Conservation (phyloP, 2,888 invertebrate species). For the Limenitis camilla region DNA sequence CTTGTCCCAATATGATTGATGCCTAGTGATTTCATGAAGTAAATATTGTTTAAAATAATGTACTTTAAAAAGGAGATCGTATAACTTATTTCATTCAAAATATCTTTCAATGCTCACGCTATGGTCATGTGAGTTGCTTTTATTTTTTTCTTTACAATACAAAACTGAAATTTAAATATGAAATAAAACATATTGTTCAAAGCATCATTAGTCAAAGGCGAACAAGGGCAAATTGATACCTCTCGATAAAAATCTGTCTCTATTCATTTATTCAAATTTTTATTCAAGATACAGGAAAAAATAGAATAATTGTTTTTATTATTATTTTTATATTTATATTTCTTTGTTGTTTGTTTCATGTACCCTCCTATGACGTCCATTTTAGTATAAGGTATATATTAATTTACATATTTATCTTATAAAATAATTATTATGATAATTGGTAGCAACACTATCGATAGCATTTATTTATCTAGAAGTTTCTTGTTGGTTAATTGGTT, state of each 20-base stretch:
- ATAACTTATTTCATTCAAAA: not conserved
- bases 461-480: no score
- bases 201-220: not conserved
- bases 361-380: slow-evolving; percentile 58
- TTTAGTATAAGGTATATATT: slow-evolving; percentile 65
- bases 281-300: not conserved
- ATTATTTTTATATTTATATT: slow-evolving; percentile 26
- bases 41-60: no score
- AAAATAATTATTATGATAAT: no score
- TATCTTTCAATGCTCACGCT: no score
- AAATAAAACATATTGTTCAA: not conserved
- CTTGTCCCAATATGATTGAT: no score
- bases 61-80: no score
- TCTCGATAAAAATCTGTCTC: not conserved
- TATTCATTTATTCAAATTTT: not conserved
- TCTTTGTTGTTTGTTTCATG: slow-evolving; percentile 68
- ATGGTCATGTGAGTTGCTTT: not conserved
- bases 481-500: no score
- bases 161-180: not conserved
- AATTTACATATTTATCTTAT: no score
- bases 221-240: not conserved
- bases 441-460: no score
- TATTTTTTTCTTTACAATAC: not conserved
- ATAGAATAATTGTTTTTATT: slow-evolving; percentile 6
- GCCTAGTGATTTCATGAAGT: no score